A percentile compares a stretch with the other conserved stretches of the same genome.
phyloP scores from a whole-genome alignment of 2,113 vertebrate species.

The Columba livia region DNA sequence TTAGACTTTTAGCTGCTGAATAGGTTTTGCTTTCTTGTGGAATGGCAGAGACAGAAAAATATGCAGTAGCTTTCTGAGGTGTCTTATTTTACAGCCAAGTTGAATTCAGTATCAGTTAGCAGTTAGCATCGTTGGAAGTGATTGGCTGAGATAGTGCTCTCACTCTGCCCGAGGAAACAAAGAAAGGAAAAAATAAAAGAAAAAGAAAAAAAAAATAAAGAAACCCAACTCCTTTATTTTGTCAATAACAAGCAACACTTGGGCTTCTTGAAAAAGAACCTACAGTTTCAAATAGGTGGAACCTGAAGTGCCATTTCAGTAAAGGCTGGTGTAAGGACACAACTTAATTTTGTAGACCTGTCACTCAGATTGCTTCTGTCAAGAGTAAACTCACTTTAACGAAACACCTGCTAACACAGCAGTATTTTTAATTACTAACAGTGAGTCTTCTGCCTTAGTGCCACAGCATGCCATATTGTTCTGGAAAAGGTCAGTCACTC shows the following conservation, averaged over 20 bases:
- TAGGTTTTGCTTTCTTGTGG: neutral
- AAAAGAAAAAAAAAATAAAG: neutral
- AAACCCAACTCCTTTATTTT: neutral
- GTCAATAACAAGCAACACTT: neutral
- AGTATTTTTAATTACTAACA: neutral
- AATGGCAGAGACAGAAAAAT: neutral
- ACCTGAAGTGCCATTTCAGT: slow-evolving; percentile 24
- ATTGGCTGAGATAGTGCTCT: neutral
- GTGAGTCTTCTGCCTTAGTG: neutral
- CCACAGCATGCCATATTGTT: fast-evolving
- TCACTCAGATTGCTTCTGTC: neutral
- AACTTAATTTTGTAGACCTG: slow-evolving; percentile 22
- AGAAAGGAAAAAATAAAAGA: neutral
- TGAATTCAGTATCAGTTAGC: neutral
- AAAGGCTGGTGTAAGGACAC: slow-evolving; percentile 5
- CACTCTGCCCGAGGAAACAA: neutral
- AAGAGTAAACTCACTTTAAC: neutral
- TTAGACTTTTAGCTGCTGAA: neutral
- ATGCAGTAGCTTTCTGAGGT: neutral
- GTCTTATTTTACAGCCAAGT: neutral
- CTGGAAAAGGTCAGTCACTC: neutral
- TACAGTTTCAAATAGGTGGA: slow-evolving; percentile 22
- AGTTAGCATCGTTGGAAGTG: neutral
- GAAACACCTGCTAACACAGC: neutral
- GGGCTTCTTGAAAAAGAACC: neutral